These are phyloP conservation scores for Anoplius nigerrimus DNA, from an alignment of 2,888 invertebrate species.

Conservation along the genomic window DNA sequence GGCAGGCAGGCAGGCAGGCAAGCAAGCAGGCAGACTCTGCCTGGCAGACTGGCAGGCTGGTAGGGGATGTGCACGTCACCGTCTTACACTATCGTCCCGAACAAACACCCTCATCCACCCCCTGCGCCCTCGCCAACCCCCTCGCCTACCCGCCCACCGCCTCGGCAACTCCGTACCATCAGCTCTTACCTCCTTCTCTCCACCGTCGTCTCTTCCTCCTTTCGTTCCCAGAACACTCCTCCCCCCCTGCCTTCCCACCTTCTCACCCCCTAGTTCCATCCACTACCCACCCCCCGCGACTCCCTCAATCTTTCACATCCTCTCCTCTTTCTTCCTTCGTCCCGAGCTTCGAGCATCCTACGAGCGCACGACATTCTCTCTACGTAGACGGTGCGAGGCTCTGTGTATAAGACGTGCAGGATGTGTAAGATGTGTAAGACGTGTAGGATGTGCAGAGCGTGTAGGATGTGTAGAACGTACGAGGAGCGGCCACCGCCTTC, in stretches of 20 bases:
- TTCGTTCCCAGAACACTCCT: too few species aligned
- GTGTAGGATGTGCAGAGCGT: slow-evolving; percentile 5
- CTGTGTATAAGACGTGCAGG: slow-evolving; percentile 24
- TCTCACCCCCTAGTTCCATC: slow-evolving; percentile 17
- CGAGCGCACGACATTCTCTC: slow-evolving; percentile 28
- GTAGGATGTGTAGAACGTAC: slow-evolving; percentile 41
- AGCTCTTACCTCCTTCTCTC: slow-evolving; percentile 34
- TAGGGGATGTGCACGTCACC: slow-evolving; percentile 73
- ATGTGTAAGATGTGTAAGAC: slow-evolving; percentile 30
- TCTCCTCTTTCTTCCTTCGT: slow-evolving; percentile 37
- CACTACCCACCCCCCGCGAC: slow-evolving; percentile 33
- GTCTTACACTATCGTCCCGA: slow-evolving; percentile 74
- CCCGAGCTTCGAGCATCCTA: slow-evolving; percentile 64
- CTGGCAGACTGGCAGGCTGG: slow-evolving; percentile 64
- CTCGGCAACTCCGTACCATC: slow-evolving; percentile 23
- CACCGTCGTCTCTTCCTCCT: slow-evolving; percentile 16
- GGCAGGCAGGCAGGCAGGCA: slow-evolving; percentile 41
- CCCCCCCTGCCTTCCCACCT: slow-evolving; percentile 21
- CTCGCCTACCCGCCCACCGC: slow-evolving; percentile 51
- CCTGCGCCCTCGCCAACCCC: slow-evolving; percentile 48
- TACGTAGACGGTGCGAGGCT: slow-evolving; percentile 50
- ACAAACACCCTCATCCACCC: slow-evolving; percentile 69
- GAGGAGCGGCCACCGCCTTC: slow-evolving; percentile 35
- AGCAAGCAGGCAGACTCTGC: slow-evolving; percentile 59
- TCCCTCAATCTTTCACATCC: slow-evolving; percentile 34